These are phyloP conservation scores for Pitta sordida DNA, from an alignment of 2,113 vertebrate species.

Conservation along the genomic window DNA sequence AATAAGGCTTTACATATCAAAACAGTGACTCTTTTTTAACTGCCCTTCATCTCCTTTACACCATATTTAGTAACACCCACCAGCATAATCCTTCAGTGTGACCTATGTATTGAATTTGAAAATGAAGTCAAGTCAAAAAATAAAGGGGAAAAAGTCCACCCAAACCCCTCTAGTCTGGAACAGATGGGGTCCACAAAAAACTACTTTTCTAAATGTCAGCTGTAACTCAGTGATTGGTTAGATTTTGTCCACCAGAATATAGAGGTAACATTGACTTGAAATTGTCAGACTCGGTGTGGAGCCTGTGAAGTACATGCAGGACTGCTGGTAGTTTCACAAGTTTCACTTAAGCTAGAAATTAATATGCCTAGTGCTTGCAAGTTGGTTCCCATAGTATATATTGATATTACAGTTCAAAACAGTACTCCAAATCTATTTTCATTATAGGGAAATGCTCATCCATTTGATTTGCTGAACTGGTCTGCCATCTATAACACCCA, in stretches of 20 bases:
- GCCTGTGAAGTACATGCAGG: neutral
- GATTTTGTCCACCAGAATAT: neutral
- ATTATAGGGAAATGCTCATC: neutral
- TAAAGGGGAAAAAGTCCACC: neutral
- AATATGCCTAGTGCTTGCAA: neutral
- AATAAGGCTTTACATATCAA: conserved; percentile 19
- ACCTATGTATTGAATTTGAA: conserved; percentile 5
- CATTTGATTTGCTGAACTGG: neutral
- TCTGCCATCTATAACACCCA: neutral
- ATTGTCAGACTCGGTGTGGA: neutral
- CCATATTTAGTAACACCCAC: conserved; percentile 1
- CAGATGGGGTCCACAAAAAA: neutral
- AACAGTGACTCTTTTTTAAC: neutral
- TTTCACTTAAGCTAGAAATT: neutral
- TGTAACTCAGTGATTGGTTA: neutral
- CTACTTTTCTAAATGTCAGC: neutral
- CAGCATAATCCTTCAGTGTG: neutral
- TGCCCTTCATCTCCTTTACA: neutral
- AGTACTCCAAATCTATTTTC: neutral
- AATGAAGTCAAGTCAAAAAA: neutral
- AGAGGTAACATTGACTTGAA: neutral
- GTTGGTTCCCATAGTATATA: neutral
- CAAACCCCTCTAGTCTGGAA: neutral
- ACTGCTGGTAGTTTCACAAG: neutral
- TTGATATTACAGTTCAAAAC: neutral